Base-by-base conservation (phyloP, 1,140 invertebrate genomes). In the Latrodectus geometricus region DNA sequence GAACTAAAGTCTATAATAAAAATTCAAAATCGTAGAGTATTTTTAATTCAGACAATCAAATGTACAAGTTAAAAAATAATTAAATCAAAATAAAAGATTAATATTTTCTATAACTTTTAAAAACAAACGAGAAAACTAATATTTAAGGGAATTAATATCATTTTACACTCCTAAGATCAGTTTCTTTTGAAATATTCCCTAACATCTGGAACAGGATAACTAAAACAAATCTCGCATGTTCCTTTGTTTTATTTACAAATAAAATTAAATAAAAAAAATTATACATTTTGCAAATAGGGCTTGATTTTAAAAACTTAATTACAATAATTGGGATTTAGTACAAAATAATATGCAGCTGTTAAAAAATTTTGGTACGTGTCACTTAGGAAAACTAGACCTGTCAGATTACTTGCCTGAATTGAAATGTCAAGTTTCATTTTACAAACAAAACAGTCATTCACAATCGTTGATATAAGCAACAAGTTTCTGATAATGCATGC, bases 381-480 rank as follows among this genome's bases (percentile, higher is more conserved):
- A 83, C 54, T 49, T 49, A 65, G 48, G n/a, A 61, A 70, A 73
- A 50, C 68, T 35, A 74, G 80, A 83, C 80, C 80, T 83, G 80
- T 83, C 70, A 74, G 80, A 83, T 83, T 48, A 80, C 80, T 74
- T 83, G 70, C 72, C 72, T 83, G 80, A 74, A 50, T 50, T 14
- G 52, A 82, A 83, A 83, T 74, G 35, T 23, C 54, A 50, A 65
- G 14, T 74, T 83, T 83, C 70, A 73, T 74, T 74, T 83, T 83
- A 49, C 20, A 72, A 48, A 14, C 11, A 48, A 70, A 54, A 49
- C 50, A 52, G 9, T 56, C 0, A 79, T 52, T 21, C 12, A 23
- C 52, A 23, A 76, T 3, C 21, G 20, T 9, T 52, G 17, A 50
- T 23, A 35, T 14, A 72, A 35, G n/a, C 17, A 72, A 72, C 2